Evolutionary conservation across 2,888 invertebrate species (phyloP).

Genomic region (Pachycephus smyrnensis): DNA sequence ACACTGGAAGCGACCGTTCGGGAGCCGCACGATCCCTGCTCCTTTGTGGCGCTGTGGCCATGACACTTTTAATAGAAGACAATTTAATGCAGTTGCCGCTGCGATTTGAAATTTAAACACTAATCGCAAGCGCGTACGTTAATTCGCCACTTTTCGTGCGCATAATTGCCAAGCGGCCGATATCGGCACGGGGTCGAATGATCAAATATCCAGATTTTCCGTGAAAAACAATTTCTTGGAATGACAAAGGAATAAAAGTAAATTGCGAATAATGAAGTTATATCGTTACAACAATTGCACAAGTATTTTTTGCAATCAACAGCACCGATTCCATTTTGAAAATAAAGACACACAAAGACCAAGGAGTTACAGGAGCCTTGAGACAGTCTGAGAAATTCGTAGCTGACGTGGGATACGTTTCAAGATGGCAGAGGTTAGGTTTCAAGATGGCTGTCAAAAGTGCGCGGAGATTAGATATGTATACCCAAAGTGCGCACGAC

Average conservation of each 20-base stretch:
- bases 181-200: neutral
- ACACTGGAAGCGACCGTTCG: conserved; percentile 2
- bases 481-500: neutral
- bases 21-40: conserved; percentile 13
- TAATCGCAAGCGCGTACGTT: conserved; percentile 40
- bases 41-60: conserved; percentile 46
- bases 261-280: conserved; percentile 14
- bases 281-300: neutral
- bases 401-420: neutral
- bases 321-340: neutral
- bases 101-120: conserved; percentile 60
- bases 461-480: conserved; percentile 58
- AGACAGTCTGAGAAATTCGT: conserved; percentile 19
- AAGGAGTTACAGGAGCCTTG: conserved; percentile 31
- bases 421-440: conserved; percentile 27
- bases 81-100: conserved; percentile 59
- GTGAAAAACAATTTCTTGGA: no score
- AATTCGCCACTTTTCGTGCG: conserved; percentile 30
- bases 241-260: neutral
- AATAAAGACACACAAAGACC: conserved; percentile 19
- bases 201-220: neutral
- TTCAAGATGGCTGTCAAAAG: conserved; percentile 63
- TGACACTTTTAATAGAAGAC: conserved; percentile 66
- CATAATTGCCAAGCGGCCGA: conserved; percentile 19
- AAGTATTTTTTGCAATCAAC: neutral